Percentiles rank a stretch among this genome's conserved stretches.
phyloP scores from a whole-genome alignment of 2,888 invertebrate genomes.

The Amblyjoppa fuscipennis region DNA sequence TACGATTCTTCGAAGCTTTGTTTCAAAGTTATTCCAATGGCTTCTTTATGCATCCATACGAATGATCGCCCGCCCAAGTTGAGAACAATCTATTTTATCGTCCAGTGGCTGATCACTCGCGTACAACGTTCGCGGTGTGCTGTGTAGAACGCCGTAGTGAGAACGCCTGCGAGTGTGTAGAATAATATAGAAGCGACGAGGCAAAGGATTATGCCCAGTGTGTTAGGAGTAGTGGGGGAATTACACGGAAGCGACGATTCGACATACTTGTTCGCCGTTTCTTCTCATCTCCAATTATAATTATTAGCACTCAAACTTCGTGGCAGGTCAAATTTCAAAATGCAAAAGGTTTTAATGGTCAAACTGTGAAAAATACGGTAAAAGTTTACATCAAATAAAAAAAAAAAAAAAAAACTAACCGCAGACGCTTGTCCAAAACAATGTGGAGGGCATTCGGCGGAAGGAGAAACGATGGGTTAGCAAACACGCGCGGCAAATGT shows the following conservation, averaged over 20 bases:
- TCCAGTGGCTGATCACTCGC: slow-evolving; percentile 36
- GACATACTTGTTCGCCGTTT: not conserved
- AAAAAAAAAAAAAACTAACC: not conserved
- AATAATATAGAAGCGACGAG: slow-evolving; percentile 14
- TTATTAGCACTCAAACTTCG: not conserved
- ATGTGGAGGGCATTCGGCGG: not conserved
- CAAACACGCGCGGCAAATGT: slow-evolving; percentile 41
- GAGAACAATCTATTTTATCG: slow-evolving; percentile 76
- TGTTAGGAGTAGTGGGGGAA: not conserved
- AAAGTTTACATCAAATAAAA: not conserved
- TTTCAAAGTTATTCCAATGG: slow-evolving; percentile 75
- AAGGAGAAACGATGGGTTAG: slow-evolving; percentile 7
- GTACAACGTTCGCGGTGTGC: slow-evolving; percentile 9
- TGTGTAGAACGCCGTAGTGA: slow-evolving; percentile 38
- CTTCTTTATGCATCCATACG: slow-evolving; percentile 72
- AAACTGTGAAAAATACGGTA: too few relatives aligned
- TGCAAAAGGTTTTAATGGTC: not conserved
- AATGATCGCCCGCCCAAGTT: slow-evolving; percentile 73
- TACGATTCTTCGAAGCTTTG: slow-evolving; percentile 47
- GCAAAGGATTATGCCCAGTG: not conserved
- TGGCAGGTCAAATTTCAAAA: not conserved
- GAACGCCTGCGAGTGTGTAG: slow-evolving; percentile 41
- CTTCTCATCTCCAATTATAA: not conserved
- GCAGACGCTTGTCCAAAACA: not conserved
- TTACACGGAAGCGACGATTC: not conserved